Evolutionary conservation across 1,140 invertebrate species (phyloP), one percentile per base, ranked within the genome.

Genomic region (Ceratina calcarata): DNA sequence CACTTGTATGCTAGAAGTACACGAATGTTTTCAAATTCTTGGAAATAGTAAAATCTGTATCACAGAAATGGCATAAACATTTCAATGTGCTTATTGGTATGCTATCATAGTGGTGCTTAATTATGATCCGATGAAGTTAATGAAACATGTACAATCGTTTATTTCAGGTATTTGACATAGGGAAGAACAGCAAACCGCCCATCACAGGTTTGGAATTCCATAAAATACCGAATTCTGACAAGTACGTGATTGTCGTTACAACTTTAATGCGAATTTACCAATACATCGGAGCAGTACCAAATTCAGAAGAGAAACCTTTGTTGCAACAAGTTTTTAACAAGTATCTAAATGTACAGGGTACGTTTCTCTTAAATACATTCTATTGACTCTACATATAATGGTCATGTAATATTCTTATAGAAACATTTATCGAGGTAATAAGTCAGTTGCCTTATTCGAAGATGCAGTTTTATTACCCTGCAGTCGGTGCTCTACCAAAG

Each of bases 141-240:
- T 0, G 49, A 13, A 27, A 45, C 32, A 24, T 1, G 18, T 18
- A 61, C 37, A 73, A 71, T 64, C 13, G 3, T 57, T 57, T 80
- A 81, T 92, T 92, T 22, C 86, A 97, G 97, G 95, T 98, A 55
- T 98, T 98, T 89, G 97, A 98, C 90, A 95, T 98, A 78, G 97
- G 97, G 13, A 95, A 96, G 93, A 88, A 91, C 10, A 93, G 93
- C 61, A 94, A 96, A 64, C 96, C 95, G 66, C 95, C 97, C 0
- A 97, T 99, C 53, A 98, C 96, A 61, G 97, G 97, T 0, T 93
- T 99, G 61, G 96, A 98, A 89, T 97, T 98, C 90, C 95, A 97
- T 87, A 95, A 95, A 89, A 91, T 97, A 55, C 94, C 95, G 7
- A 94, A 95, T 81, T 94, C 95, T 0, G 95, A 95, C 70, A 96